A percentile compares a stretch with the other conserved stretches of the same genome.
Evolutionary conservation across 2,888 invertebrate species (phyloP).

Genomic region (Blera fallax): DNA sequence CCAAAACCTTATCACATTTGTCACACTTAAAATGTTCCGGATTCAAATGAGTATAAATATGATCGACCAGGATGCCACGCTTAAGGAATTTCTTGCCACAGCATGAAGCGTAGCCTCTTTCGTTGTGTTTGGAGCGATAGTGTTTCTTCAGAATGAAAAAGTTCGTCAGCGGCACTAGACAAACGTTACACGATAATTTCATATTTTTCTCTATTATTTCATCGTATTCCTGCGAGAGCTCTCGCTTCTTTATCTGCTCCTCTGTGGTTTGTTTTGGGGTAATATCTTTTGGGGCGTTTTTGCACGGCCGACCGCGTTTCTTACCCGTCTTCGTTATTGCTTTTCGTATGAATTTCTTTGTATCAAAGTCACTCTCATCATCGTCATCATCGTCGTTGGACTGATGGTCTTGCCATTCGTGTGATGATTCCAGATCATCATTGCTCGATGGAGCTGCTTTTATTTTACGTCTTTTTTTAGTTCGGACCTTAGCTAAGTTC

Average conservation of each 20-base stretch:
- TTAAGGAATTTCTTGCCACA: conserved; percentile 79
- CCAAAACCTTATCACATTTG: conserved; percentile 76
- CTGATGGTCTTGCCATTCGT: conserved; percentile 53
- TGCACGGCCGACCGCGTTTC: conserved; percentile 52
- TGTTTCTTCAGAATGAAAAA: conserved; percentile 76
- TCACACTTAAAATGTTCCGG: conserved; percentile 79
- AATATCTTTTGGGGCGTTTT: background rate
- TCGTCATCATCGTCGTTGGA: conserved; percentile 72
- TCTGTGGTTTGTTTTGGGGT: conserved; percentile 29
- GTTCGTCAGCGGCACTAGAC: conserved; percentile 74
- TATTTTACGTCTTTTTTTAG: background rate
- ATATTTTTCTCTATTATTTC: conserved; percentile 77
- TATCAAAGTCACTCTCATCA: conserved; percentile 45
- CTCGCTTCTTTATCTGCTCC: conserved; percentile 52
- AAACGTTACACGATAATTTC: conserved; percentile 78
- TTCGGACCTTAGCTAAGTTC: conserved; percentile 11
- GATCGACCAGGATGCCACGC: conserved; percentile 78
- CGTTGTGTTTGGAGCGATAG: conserved; percentile 76
- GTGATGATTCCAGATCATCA: conserved; percentile 34
- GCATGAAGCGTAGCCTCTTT: conserved; percentile 78
- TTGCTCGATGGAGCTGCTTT: conserved; percentile 12
- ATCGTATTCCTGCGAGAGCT: conserved; percentile 76
- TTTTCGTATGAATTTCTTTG: conserved; percentile 22
- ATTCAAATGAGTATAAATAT: conserved; percentile 78
- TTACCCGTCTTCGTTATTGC: conserved; percentile 12